These are phyloP conservation scores for Neelides sp. DNA, from an alignment of 1,140 invertebrate species.

Conservation along the genomic window DNA sequence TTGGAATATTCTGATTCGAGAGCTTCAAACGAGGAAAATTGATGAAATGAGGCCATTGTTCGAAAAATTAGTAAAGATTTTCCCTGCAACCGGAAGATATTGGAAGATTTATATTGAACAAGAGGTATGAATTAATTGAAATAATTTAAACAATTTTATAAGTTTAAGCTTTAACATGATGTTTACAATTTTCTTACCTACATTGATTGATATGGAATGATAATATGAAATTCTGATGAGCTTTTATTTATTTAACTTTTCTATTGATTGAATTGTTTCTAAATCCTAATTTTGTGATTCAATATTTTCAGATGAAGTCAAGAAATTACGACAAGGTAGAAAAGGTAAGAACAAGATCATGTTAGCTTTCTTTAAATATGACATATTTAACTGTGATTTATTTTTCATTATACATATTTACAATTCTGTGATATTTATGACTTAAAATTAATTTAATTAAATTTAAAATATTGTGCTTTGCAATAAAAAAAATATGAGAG, in stretches of 20 bases:
- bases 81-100: conserved; percentile 89
- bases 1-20: conserved; percentile 86
- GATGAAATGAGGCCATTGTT: conserved; percentile 82
- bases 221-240: neutral
- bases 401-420: too few species aligned
- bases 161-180: neutral
- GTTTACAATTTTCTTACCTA: conserved; percentile 6
- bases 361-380: too few species aligned
- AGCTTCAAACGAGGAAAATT: conserved; percentile 79
- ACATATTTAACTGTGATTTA: too few species aligned
- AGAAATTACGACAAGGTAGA: conserved; percentile 94
- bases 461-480: too few species aligned
- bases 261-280: neutral
- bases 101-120: conserved; percentile 99
- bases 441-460: too few species aligned
- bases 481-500: too few species aligned
- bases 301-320: conserved; percentile 69
- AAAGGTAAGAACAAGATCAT: conserved; percentile 89
- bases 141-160: neutral
- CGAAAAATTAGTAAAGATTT: conserved; percentile 82
- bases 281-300: conserved; percentile 18
- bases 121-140: conserved; percentile 53
- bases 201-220: conserved; percentile 4
- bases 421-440: too few species aligned
- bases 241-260: neutral